Evolutionary conservation across 2,797 vertebrate species (phyloP), one percentile per base, ranked within the genome.

Genomic region (Pangasius larnaudii): DNA sequence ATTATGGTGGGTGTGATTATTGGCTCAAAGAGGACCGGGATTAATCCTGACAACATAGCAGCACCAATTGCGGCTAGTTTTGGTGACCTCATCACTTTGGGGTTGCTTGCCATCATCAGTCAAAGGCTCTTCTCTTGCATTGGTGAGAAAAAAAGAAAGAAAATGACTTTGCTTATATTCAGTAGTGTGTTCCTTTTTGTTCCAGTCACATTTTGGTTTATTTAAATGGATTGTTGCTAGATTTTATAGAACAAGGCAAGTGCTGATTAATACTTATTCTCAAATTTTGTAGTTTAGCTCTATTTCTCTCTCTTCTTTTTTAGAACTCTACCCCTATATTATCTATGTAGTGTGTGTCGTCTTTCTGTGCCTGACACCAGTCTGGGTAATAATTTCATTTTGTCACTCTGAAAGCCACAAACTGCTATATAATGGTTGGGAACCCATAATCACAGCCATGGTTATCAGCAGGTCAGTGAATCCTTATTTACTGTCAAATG

Each of bases 31-130:
- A 96, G 96, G 92, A 93, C 97, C 16, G 97, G 98, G 69, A 96
- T 99, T 91, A 99, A 99, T 93, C 98, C 98, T 51, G 98, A 99
- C 92, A 99, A 99, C 2, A 96, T 99, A 90, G 98, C 98, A 59
- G 99, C 98, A 33, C 98, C 98, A 3, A 96, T 99, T 92, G 98
- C 98, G 75, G 98, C 98, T 90, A 98, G 98, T 93, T 98, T 98
- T 93, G 98, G 98, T 14, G 98, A 99, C 92, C 96, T 99, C 90
- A 98, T 99, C 92, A 98, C 97, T 74, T 96, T 99, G 65, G 97
- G 97, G 85, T 96, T 99, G 90, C 94, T 99, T 90, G 97, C 97
- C 3, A 96, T 95, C 95, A 96, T 98, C 94, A 97, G 97, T 92
- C 97, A 97, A 93, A 97, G 96, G 93, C 96, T 98, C 90, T 99